phyloP scores from a whole-genome alignment of 2,888 invertebrate genomes.

The Acleris holmiana region DNA sequence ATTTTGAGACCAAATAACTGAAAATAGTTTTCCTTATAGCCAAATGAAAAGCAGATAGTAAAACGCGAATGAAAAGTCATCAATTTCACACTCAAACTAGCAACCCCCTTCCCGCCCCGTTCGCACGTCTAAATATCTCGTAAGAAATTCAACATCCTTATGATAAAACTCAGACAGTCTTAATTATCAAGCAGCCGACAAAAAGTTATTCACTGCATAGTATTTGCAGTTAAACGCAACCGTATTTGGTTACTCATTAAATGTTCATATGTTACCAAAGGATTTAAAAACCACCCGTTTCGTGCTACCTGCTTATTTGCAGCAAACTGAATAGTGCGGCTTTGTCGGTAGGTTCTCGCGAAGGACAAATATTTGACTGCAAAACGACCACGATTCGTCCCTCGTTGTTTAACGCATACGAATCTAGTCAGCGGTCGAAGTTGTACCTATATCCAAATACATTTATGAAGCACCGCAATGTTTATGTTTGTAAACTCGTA shows the following conservation, averaged over 20 bases:
- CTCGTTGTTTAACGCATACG: conserved; percentile 23
- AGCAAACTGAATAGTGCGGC: conserved; percentile 28
- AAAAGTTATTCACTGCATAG: too few species aligned
- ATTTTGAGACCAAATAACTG: too few species aligned
- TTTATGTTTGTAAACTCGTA: conserved; percentile 26
- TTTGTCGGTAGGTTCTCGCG: conserved; percentile 16
- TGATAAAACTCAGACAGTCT: too few species aligned
- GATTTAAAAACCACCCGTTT: conserved; percentile 8
- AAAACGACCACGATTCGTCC: conserved; percentile 22
- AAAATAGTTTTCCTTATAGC: too few species aligned
- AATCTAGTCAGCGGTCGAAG: conserved; percentile 28
- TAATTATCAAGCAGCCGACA: too few species aligned
- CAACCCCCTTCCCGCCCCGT: too few species aligned
- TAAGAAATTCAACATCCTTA: too few species aligned
- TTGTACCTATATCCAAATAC: conserved; percentile 7
- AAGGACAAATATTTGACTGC: conserved; percentile 33
- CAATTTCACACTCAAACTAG: too few species aligned
- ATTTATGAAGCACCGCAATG: conserved; percentile 15
- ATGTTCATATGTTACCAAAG: conserved; percentile 4
- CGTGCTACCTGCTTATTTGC: conserved; percentile 10
- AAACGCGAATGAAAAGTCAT: too few species aligned
- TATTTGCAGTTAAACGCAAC: too few species aligned
- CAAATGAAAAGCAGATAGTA: too few species aligned
- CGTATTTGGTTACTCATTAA: neutral
- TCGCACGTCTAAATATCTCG: too few species aligned